Percentiles rank a stretch among this genome's conserved stretches.
These are phyloP conservation scores for Ptilonorhynchus violaceus DNA, from an alignment of 2,113 vertebrate species.

Conservation along the genomic window DNA sequence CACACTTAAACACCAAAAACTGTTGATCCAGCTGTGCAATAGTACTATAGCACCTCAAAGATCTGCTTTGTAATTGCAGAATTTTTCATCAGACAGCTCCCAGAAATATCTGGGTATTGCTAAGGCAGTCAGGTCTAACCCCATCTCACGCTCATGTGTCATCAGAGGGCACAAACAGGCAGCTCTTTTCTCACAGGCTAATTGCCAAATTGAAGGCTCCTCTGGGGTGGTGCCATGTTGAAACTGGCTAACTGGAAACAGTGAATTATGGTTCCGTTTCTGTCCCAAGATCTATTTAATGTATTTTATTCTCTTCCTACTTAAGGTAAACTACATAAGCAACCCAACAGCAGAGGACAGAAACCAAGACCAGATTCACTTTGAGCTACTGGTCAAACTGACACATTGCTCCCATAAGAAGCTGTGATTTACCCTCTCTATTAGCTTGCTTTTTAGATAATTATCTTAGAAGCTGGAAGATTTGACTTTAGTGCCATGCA, in stretches of 20 bases:
- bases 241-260: background rate
- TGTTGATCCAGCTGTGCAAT: background rate
- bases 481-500: background rate
- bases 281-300: background rate
- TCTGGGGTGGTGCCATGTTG: background rate
- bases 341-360: background rate
- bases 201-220: background rate
- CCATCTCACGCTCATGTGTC: rapidly evolving
- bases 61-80: background rate
- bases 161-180: background rate
- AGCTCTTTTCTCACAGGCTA: background rate
- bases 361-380: background rate
- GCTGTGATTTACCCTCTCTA: background rate
- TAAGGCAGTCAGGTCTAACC: background rate
- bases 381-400: background rate
- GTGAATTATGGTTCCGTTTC: background rate
- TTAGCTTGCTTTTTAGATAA: background rate
- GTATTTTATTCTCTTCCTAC: background rate
- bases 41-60: background rate
- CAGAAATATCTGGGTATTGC: background rate
- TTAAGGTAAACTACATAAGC: background rate
- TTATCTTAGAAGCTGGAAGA: background rate
- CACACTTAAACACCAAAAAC: background rate
- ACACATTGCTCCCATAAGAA: background rate
- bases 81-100: background rate